Conservation (phyloP, 1,140 invertebrate genomes). For the Tetragonula clypearis region DNA sequence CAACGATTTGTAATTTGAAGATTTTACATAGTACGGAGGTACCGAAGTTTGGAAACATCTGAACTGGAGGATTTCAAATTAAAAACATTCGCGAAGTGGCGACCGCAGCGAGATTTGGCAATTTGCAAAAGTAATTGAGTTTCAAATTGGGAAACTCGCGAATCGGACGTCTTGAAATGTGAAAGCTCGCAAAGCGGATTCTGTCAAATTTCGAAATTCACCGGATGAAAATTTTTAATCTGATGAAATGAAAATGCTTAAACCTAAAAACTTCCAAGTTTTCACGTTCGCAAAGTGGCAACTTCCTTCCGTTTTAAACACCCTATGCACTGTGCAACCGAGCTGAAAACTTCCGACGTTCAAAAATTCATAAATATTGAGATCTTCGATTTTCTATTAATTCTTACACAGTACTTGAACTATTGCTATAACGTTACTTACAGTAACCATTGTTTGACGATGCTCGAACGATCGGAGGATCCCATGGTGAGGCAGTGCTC, state of each 20-base stretch:
- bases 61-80: too few species aligned
- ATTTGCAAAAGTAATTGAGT: too few species aligned
- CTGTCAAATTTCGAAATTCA: background rate
- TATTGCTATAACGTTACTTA: background rate
- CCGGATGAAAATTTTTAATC: background rate
- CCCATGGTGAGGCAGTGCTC: background rate
- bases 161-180: too few species aligned
- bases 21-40: background rate
- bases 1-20: background rate
- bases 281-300: background rate
- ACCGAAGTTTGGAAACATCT: too few species aligned
- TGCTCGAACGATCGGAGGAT: too few species aligned
- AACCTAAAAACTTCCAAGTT: background rate
- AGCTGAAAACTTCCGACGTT: background rate
- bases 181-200: too few species aligned
- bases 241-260: background rate
- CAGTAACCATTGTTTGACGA: background rate
- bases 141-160: too few species aligned
- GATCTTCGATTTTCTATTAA: too few species aligned
- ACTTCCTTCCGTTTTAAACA: background rate
- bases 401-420: background rate
- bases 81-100: too few species aligned
- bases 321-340: too few species aligned
- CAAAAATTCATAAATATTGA: background rate
- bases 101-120: too few species aligned